Conservation (phyloP, 2,113 vertebrate genomes). For the Oxygymnocypris stewartii region DNA sequence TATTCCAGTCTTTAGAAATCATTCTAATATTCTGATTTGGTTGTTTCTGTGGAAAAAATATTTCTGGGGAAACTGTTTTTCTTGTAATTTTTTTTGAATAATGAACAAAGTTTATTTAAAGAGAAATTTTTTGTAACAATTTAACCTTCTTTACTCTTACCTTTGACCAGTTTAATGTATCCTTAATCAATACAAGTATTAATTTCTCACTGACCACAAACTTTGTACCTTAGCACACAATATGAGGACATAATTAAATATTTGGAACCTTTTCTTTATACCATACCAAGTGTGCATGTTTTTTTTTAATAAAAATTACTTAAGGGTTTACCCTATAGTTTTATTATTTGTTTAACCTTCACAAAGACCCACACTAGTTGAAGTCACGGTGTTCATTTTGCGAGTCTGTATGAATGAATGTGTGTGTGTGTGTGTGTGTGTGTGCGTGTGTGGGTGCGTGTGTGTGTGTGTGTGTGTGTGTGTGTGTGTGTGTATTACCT, state of each 20-base stretch:
- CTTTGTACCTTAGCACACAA: neutral
- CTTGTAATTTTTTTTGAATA: neutral
- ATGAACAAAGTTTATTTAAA: neutral
- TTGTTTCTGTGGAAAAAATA: no score
- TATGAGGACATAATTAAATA: neutral
- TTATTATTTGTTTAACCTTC: neutral
- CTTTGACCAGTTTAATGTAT: neutral
- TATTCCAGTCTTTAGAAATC: neutral
- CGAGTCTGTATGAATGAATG: constrained; percentile 21
- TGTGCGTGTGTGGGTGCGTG: no score
- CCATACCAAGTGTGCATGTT: neutral
- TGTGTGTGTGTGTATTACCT: constrained; percentile 71
- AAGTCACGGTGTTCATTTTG: constrained; percentile 13
- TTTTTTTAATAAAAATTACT: no score
- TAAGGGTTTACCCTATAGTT: neutral
- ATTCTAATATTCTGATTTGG: neutral
- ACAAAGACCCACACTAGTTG: neutral
- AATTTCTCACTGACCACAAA: neutral
- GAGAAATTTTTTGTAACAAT: neutral
- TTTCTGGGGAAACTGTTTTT: no score
- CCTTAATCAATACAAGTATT: neutral
- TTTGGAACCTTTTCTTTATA: neutral
- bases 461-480: neutral
- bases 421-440: constrained; percentile 23
- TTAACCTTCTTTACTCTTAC: neutral